phyloP scores from a whole-genome alignment of 2,888 invertebrate genomes.

The Pycnomerus fuliginosus region DNA sequence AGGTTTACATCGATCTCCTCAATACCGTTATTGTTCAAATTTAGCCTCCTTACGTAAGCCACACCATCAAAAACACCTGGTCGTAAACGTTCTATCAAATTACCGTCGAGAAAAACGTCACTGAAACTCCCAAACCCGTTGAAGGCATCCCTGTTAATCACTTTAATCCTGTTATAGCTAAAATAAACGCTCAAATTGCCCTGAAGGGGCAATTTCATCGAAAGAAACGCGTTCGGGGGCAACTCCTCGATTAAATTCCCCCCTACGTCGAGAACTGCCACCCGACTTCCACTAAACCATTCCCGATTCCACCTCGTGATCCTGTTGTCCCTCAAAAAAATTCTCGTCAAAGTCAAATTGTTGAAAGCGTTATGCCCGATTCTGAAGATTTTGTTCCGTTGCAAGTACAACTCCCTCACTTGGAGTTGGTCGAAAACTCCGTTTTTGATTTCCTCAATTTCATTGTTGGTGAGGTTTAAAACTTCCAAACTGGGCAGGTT shows the following conservation, averaged over 20 bases:
- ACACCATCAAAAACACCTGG: constrained; percentile 15
- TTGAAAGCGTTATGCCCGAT: constrained; percentile 10
- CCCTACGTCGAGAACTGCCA: constrained; percentile 18
- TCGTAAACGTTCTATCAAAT: constrained; percentile 16
- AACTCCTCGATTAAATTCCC: constrained; percentile 18
- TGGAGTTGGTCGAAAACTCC: constrained; percentile 5
- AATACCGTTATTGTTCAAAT: constrained; percentile 20
- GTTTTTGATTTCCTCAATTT: constrained; percentile 25
- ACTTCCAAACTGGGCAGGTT: constrained; percentile 31
- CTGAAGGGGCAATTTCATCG: constrained; percentile 6
- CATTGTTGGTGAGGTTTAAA: constrained; percentile 31
- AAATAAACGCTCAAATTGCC: constrained; percentile 18
- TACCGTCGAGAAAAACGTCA: constrained; percentile 21
- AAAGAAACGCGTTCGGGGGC: constrained; percentile 21
- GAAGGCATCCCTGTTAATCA: constrained; percentile 19
- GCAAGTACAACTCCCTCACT: constrained; percentile 1
- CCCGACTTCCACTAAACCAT: constrained; percentile 8
- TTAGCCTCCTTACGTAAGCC: constrained; percentile 12
- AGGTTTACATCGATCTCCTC: constrained; percentile 3
- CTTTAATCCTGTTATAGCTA: constrained; percentile 19
- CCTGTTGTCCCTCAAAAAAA: constrained; percentile 5
- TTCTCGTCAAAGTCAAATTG: constrained; percentile 3
- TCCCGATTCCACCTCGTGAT: constrained; percentile 8
- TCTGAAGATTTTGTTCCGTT: constrained; percentile 10
- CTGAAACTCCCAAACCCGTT: constrained; percentile 14